These are phyloP conservation scores for Lordiphosa andalusiaca DNA, from an alignment of 2,888 invertebrate species.

Conservation along the genomic window DNA sequence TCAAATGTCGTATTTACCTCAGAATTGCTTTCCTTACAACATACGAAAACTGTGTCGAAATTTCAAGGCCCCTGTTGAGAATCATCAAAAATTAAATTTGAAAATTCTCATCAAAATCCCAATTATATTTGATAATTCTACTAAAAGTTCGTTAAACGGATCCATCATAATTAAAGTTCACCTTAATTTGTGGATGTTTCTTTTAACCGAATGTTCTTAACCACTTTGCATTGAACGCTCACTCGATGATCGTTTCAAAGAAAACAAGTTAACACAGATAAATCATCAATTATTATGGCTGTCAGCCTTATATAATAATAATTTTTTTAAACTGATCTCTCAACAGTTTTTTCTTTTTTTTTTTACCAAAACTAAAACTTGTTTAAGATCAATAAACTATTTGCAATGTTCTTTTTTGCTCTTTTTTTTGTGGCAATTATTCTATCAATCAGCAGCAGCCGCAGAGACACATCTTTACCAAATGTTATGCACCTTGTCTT, in stretches of 20 bases:
- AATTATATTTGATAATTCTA: constrained; percentile 1
- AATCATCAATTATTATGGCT: constrained; percentile 14
- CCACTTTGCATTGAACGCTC: neutral
- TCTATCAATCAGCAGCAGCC: constrained; percentile 29
- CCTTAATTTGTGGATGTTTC: constrained; percentile 12
- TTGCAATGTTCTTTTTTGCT: neutral
- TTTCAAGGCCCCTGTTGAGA: too few relatives aligned
- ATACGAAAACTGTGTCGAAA: too few relatives aligned
- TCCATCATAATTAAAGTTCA: constrained; percentile 14
- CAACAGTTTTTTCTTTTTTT: constrained; percentile 1
- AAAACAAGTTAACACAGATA: constrained; percentile 8
- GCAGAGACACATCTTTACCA: constrained; percentile 7
- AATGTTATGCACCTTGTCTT: constrained; percentile 29
- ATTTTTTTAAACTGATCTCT: neutral
- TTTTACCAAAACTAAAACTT: neutral
- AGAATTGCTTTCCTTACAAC: too few relatives aligned
- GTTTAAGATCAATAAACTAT: constrained; percentile 11
- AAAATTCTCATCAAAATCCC: neutral
- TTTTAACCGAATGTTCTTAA: neutral
- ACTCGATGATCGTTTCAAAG: neutral
- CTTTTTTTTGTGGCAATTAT: constrained; percentile 26
- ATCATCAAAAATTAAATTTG: neutral
- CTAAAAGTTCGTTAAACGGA: neutral
- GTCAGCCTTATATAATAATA: constrained; percentile 11
- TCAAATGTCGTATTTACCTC: too few relatives aligned